These are phyloP conservation scores for Scopus umbretta DNA, from an alignment of 2,113 vertebrate genomes.

Conservation along the genomic window DNA sequence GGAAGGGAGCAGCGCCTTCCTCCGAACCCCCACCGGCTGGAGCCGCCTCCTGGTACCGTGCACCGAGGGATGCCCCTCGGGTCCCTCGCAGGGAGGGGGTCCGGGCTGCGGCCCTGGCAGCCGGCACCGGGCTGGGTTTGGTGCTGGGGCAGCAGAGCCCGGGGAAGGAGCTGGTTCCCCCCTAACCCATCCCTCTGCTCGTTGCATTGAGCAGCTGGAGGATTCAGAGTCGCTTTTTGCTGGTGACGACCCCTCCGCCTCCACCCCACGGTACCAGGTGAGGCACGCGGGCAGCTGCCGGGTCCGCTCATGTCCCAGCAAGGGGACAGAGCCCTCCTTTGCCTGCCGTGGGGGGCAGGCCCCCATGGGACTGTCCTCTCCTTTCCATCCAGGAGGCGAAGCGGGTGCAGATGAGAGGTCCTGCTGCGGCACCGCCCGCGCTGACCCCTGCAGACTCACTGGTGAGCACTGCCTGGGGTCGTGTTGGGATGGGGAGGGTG, in stretches of 20 bases:
- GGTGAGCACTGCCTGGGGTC: background rate
- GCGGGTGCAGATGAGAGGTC: background rate
- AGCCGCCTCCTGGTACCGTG: constrained; percentile 49
- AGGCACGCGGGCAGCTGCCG: background rate
- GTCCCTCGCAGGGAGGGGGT: rapidly evolving
- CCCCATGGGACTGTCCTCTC: background rate
- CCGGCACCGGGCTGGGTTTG: background rate
- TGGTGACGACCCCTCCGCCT: constrained; percentile 39
- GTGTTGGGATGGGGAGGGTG: background rate
- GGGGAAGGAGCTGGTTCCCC: background rate
- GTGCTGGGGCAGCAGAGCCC: background rate
- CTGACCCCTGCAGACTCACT: rapidly evolving
- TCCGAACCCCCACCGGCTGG: constrained; percentile 48
- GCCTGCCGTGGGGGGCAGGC: no score
- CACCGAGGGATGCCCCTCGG: background rate
- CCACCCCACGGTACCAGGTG: constrained; percentile 45
- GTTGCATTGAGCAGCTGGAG: background rate
- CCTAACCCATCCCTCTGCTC: background rate
- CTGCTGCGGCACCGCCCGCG: rapidly evolving
- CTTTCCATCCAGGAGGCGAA: background rate
- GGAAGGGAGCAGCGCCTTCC: constrained; percentile 48
- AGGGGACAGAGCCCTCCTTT: background rate
- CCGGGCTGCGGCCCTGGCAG: background rate
- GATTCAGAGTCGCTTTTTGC: background rate
- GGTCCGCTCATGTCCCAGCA: rapidly evolving